These are phyloP conservation scores for Dasyurus viverrinus DNA, from an alignment of 2,113 vertebrate genomes.

Conservation along the genomic window DNA sequence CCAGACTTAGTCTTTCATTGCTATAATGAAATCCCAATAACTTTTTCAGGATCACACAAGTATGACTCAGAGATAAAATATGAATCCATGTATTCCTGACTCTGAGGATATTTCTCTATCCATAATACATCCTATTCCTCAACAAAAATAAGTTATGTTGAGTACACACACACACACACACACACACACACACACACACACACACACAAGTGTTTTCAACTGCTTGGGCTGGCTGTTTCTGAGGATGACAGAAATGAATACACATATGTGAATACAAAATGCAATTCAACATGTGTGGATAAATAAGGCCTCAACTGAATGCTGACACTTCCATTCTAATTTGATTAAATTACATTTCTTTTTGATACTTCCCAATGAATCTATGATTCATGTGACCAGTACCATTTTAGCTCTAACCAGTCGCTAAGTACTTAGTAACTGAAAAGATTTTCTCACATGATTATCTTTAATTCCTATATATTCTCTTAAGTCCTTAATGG, in stretches of 20 bases:
- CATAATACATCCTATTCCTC: neutral
- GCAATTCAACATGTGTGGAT: neutral
- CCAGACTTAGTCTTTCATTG: neutral
- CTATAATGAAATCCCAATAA: neutral
- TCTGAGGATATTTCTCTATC: neutral
- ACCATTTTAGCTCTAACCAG: neutral
- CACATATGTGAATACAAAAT: slow-evolving; percentile 45
- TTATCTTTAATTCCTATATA: neutral
- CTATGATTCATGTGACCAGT: neutral
- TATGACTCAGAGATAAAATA: neutral
- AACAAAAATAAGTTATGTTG: neutral
- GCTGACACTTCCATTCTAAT: neutral
- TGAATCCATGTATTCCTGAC: neutral
- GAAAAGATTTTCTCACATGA: neutral
- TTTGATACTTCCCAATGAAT: slow-evolving; percentile 1
- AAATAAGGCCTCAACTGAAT: neutral
- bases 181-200: neutral
- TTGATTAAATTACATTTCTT: neutral
- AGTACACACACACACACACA: rapidly evolving
- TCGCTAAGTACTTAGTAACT: neutral
- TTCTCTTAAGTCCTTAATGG: neutral
- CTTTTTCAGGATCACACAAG: neutral
- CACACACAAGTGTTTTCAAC: slow-evolving; percentile 23
- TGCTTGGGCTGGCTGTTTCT: slow-evolving; percentile 55
- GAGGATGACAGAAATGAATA: slow-evolving; percentile 64